These are phyloP conservation scores for Sebastes jordani DNA, from an alignment of 2,797 vertebrate species.

Conservation along the genomic window DNA sequence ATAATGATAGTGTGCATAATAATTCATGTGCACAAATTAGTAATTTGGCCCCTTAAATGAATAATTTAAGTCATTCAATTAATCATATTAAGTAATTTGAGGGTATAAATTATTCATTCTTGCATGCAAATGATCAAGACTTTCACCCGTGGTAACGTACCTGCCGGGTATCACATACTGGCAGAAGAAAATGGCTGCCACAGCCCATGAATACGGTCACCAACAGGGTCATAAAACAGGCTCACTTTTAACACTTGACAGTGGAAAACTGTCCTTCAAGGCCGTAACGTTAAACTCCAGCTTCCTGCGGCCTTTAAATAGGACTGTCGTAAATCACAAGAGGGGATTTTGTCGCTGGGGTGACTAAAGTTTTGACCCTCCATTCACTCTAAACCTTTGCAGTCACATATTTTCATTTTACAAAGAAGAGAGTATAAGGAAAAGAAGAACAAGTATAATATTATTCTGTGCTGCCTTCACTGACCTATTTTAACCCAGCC, in stretches of 20 bases:
- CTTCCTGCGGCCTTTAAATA: constrained; percentile 45
- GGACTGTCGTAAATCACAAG: constrained; percentile 16
- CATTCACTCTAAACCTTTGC: not conserved
- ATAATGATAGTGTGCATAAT: not conserved
- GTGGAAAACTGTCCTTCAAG: constrained; percentile 17
- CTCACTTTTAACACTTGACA: constrained; percentile 6
- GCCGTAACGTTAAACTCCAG: constrained; percentile 18
- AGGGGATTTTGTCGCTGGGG: not conserved
- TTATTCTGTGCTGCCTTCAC: not conserved
- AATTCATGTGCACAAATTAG: not conserved
- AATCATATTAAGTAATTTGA: constrained; percentile 2
- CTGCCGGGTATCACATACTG: not conserved
- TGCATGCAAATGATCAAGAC: not conserved
- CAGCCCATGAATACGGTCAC: not conserved
- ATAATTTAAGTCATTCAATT: constrained; percentile 21
- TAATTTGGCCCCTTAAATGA: constrained; percentile 1
- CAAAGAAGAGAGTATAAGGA: not conserved
- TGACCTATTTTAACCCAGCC: constrained; percentile 23
- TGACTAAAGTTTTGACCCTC: not conserved
- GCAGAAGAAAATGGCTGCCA: not conserved
- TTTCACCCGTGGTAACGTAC: not conserved
- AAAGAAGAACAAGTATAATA: not conserved
- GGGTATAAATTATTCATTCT: constrained; percentile 5
- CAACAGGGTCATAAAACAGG: not conserved
- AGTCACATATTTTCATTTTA: not conserved